phyloP scores from a whole-genome alignment of 1,140 invertebrate species.

The Littorina saxatilis region DNA sequence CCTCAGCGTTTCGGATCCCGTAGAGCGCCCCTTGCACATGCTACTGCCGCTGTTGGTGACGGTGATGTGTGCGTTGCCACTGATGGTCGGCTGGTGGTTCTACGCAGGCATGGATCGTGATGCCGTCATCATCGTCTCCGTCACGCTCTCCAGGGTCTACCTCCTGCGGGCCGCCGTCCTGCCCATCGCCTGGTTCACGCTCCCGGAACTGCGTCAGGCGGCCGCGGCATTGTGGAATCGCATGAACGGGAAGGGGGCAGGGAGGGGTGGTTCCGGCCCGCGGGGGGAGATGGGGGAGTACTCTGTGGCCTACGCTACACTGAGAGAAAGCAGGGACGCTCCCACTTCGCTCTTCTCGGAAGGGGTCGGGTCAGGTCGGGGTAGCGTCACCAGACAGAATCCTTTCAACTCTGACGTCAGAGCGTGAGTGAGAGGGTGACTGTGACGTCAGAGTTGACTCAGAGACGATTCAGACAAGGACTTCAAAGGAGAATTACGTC shows the following conservation, averaged over 20 bases:
- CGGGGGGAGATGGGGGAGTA: conserved; percentile 15
- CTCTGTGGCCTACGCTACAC: conserved; percentile 35
- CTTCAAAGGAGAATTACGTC: too few species aligned
- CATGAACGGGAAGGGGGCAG: background rate
- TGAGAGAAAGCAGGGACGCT: background rate
- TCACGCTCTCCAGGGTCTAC: conserved; percentile 24
- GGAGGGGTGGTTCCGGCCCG: background rate
- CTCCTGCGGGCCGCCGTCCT: conserved; percentile 29
- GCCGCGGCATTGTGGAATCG: background rate
- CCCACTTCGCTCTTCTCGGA: background rate
- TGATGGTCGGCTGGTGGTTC: conserved; percentile 38
- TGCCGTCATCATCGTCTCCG: conserved; percentile 31
- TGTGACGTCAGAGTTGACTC: too few species aligned
- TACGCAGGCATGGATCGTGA: conserved; percentile 19
- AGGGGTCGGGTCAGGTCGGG: background rate
- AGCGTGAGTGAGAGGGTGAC: too few species aligned
- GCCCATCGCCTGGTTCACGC: conserved; percentile 22
- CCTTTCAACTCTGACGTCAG: conserved; percentile 9
- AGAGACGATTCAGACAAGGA: too few species aligned
- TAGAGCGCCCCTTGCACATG: conserved; percentile 24
- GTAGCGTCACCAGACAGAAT: conserved; percentile 4
- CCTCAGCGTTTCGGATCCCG: background rate
- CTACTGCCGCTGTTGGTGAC: conserved; percentile 29
- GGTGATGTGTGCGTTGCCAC: conserved; percentile 29
- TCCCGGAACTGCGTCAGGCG: conserved; percentile 28